These are phyloP conservation scores for Heliconius cydno DNA, from an alignment of 2,888 invertebrate genomes.

Conservation along the genomic window DNA sequence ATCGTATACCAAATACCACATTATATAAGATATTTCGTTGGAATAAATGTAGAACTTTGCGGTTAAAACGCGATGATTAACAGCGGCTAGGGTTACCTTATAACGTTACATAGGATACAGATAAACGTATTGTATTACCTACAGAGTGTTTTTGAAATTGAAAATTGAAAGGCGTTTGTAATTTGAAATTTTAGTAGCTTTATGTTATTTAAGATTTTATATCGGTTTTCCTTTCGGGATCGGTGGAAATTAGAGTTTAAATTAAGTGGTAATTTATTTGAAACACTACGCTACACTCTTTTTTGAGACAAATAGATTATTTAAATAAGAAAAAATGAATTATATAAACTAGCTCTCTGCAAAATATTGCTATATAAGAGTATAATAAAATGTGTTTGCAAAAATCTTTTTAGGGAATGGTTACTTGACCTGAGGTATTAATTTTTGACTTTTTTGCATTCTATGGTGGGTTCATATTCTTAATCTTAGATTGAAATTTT, in stretches of 20 bases:
- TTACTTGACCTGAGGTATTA: too few species aligned
- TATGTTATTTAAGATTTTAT: constrained; percentile 24
- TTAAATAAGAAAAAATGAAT: too few species aligned
- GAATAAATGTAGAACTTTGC: constrained; percentile 54
- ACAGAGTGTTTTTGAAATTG: constrained; percentile 46
- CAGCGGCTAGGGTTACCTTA: constrained; percentile 59
- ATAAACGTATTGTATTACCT: constrained; percentile 38
- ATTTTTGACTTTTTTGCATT: too few species aligned
- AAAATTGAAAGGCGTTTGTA: constrained; percentile 40
- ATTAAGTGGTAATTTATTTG: constrained; percentile 2
- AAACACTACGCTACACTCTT: not conserved
- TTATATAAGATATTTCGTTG: constrained; percentile 47
- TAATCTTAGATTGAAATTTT: too few species aligned
- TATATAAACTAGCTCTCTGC: too few species aligned
- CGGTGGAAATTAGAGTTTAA: not conserved
- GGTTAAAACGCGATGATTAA: constrained; percentile 65
- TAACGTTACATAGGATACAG: constrained; percentile 54
- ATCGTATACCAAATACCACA: constrained; percentile 50
- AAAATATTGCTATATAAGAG: too few species aligned
- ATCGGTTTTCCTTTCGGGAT: constrained; percentile 4
- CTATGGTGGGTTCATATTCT: too few species aligned
- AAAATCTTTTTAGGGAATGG: too few species aligned
- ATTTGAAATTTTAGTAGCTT: constrained; percentile 24
- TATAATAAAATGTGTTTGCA: too few species aligned
- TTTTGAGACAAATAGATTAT: not conserved